These are phyloP conservation scores for Chaetophractus vellerosus DNA, from an alignment of 2,797 vertebrate species.

Conservation along the genomic window DNA sequence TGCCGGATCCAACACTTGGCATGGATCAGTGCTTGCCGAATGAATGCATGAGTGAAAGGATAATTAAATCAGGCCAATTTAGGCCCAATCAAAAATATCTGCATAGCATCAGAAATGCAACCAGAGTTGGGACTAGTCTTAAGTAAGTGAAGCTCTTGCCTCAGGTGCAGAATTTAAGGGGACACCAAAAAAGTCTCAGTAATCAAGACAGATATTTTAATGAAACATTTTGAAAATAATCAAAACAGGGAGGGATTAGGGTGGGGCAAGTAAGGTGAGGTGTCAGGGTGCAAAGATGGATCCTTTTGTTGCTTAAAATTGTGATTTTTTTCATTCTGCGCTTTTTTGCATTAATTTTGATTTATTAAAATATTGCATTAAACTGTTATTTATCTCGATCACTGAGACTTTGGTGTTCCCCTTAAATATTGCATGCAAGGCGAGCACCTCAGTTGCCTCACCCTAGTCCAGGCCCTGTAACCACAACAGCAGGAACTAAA, in stretches of 20 bases:
- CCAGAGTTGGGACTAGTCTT: background rate
- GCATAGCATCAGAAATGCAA: background rate
- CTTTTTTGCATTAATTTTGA: background rate
- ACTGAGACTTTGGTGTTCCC: background rate
- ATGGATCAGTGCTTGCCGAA: background rate
- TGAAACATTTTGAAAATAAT: background rate
- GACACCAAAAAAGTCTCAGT: background rate
- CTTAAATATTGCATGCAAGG: background rate
- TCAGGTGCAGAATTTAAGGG: background rate
- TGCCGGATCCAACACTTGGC: background rate
- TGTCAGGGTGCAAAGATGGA: background rate
- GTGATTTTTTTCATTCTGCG: background rate
- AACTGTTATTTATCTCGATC: background rate
- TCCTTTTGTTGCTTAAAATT: conserved; percentile 11
- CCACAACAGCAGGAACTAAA: background rate
- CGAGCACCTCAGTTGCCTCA: background rate
- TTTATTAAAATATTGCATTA: background rate
- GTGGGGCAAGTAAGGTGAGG: background rate
- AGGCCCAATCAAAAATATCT: conserved; percentile 23
- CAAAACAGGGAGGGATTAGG: background rate
- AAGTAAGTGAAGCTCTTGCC: background rate
- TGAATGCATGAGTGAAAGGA: background rate
- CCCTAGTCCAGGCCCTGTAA: background rate
- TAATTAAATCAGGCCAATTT: background rate
- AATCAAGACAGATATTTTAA: background rate